Evolutionary conservation across 2,888 invertebrate genomes (phyloP), one percentile per base, ranked within the genome.

Genomic region (Chromoteleia sp.): DNA sequence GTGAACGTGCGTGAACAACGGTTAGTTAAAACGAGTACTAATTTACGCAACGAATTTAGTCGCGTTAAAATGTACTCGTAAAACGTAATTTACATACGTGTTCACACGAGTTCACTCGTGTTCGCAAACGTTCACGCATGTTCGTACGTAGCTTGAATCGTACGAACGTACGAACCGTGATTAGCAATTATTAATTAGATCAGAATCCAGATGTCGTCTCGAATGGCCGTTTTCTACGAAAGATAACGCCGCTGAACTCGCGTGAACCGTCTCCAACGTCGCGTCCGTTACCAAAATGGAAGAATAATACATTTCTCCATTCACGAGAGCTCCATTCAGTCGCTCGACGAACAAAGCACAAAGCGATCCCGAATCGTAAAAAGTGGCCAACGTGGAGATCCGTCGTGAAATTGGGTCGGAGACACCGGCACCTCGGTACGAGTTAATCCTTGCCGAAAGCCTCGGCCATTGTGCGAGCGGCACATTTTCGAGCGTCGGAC

Each of bases 371-470:
- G 14, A 33, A 25, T 25, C 33, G 36, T 39, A 39, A 65, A 50
- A 21, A 36, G 15, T 7, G 21, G 15, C 15, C 43, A 21, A 5
- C 61, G 43, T 21, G 39, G 14, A 73, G 63, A 61, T 63, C 63
- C 73, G 58, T 41, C 61, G 61, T 43, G 63, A 73, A 73, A 73
- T 33, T 63, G 33, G 61, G 61, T 61, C 52, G 61, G 8, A 19
- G 43, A n/a, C 41, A 10, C 29, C 6, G 36, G 33, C 29, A 43
- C 36, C 15, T 43, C 6, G 39, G 50, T 15, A 19, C 43, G 14
- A 17, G 29, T 71, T 63, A 63, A 74, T 74, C 45, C 63, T 73
- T 63, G 61, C 54, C 54, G 39, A 63, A 73, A 73, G 5, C 14
- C 7, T 12, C 15, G 19, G 10, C 56, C 45, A 68, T 56, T 56